Evolutionary conservation across 2,888 invertebrate genomes (phyloP).

Genomic region (Mythimna ferrago): DNA sequence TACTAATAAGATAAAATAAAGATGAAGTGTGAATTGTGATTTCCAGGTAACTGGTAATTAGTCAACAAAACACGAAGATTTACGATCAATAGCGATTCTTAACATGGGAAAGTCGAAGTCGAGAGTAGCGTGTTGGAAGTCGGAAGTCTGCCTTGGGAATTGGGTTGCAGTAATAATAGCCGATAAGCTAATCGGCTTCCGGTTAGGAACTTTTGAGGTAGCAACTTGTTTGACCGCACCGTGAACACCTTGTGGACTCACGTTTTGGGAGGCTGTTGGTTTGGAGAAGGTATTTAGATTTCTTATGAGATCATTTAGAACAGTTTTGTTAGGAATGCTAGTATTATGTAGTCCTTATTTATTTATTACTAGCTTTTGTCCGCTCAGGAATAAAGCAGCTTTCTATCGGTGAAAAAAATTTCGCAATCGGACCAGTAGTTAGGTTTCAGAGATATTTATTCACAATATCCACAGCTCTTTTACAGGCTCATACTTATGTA

Average conservation of each 20-base stretch:
- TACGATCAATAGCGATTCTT: conserved; percentile 33
- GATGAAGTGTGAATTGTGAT: conserved; percentile 21
- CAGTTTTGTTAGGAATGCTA: background rate
- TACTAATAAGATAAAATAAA: too few relatives aligned
- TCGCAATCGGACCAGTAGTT: too few relatives aligned
- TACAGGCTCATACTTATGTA: too few relatives aligned
- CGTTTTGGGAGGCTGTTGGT: background rate
- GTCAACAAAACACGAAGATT: conserved; percentile 37
- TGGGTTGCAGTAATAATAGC: conserved; percentile 47
- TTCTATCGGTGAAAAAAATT: too few relatives aligned
- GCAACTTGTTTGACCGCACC: conserved; percentile 10
- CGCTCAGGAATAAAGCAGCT: too few relatives aligned
- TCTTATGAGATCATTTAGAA: background rate
- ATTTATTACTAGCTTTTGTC: too few relatives aligned
- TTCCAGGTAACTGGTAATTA: conserved; percentile 33
- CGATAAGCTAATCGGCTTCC: conserved; percentile 52
- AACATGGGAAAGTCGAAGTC: conserved; percentile 14
- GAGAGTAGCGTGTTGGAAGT: conserved; percentile 19
- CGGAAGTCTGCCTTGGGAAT: conserved; percentile 50
- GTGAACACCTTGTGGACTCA: conserved; percentile 11
- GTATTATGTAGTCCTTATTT: too few relatives aligned
- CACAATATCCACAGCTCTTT: too few relatives aligned
- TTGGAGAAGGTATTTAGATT: background rate
- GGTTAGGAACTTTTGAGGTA: conserved; percentile 28
- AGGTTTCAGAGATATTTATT: too few relatives aligned